Evolutionary conservation across 2,888 invertebrate genomes (phyloP).

Genomic region (Pinctada fucata): DNA sequence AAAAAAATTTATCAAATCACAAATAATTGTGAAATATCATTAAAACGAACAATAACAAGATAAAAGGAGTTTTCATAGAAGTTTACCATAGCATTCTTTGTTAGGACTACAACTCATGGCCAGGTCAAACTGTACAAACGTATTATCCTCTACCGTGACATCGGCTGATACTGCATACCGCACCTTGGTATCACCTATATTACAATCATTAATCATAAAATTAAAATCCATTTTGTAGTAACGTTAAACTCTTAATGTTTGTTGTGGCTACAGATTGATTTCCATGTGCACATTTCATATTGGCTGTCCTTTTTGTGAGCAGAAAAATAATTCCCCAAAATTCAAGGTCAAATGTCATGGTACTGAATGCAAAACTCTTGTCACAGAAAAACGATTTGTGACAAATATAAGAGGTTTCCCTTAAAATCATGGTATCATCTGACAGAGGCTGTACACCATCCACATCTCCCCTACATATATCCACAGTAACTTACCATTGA

Average conservation of each 20-base stretch:
- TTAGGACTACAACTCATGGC: slow-evolving; percentile 73
- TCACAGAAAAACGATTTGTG: slow-evolving; percentile 17
- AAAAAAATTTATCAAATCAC: too few relatives aligned
- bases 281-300: too few relatives aligned
- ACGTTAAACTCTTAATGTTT: neutral
- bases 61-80: too few relatives aligned
- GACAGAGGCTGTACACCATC: slow-evolving; percentile 69
- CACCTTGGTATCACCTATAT: slow-evolving; percentile 59
- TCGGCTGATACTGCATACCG: slow-evolving; percentile 77
- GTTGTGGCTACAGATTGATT: neutral
- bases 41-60: too few relatives aligned
- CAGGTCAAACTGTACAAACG: slow-evolving; percentile 75
- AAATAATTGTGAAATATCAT: too few relatives aligned
- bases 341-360: neutral
- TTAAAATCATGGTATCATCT: slow-evolving; percentile 66
- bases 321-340: neutral
- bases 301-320: neutral
- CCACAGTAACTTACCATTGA: slow-evolving; percentile 61
- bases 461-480: slow-evolving; percentile 67
- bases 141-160: slow-evolving; percentile 70
- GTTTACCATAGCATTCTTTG: slow-evolving; percentile 71
- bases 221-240: neutral
- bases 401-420: slow-evolving; percentile 73
- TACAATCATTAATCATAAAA: neutral
- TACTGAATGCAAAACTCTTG: too few relatives aligned